Evolutionary conservation across 2,888 invertebrate genomes (phyloP).

Genomic region (Ernsta delagoae): DNA sequence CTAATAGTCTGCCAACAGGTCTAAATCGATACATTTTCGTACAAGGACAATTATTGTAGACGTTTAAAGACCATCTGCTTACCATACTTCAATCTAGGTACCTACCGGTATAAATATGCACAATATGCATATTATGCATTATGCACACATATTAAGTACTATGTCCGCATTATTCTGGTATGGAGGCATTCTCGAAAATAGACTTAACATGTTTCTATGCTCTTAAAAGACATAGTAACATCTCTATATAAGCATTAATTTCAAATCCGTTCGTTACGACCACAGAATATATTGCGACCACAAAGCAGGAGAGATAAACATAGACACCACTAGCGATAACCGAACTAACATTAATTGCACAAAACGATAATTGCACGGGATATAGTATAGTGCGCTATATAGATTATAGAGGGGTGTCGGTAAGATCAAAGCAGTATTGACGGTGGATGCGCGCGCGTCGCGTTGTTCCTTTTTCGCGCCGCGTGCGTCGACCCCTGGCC

Average conservation of each 20-base stretch:
- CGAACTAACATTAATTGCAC: constrained; percentile 33
- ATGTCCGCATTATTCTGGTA: no score
- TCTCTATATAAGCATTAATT: constrained; percentile 2
- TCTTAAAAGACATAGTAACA: neutral
- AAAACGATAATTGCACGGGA: constrained; percentile 44
- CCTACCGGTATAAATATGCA: no score
- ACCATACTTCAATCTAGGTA: no score
- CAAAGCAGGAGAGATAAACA: constrained; percentile 17
- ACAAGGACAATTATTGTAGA: no score
- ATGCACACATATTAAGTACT: no score
- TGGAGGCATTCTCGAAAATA: no score
- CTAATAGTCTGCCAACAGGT: no score
- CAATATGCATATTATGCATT: no score
- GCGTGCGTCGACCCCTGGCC: constrained; percentile 54
- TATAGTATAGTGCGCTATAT: no score
- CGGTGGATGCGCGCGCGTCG: constrained; percentile 67
- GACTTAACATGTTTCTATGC: no score
- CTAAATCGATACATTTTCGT: no score
- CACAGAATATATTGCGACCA: constrained; percentile 4
- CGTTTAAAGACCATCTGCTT: no score
- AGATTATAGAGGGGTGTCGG: constrained; percentile 47
- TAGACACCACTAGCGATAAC: constrained; percentile 11
- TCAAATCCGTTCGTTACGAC: constrained; percentile 6
- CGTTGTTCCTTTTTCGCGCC: constrained; percentile 9
- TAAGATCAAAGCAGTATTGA: constrained; percentile 64